Percentiles rank a stretch among this genome's conserved stretches.
These are phyloP conservation scores for Lepus oiostolus DNA, from an alignment of 2,797 vertebrate genomes.

Conservation along the genomic window DNA sequence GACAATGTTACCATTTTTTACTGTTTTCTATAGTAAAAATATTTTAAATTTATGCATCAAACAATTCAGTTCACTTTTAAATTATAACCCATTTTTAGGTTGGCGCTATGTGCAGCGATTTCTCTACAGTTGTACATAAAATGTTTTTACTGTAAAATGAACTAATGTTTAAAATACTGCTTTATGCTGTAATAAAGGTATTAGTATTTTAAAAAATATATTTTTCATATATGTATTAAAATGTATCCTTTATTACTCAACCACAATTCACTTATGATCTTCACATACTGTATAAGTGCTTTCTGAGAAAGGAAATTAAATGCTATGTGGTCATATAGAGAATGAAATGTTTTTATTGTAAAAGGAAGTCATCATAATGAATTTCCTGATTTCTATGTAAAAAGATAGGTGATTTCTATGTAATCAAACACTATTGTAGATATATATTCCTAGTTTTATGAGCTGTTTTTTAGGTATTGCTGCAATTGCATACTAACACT, in stretches of 20 bases:
- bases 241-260: constrained; percentile 40
- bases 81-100: no score
- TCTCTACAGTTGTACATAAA: no score
- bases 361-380: constrained; percentile 48
- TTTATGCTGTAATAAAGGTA: no score
- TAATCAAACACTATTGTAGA: constrained; percentile 59
- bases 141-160: no score
- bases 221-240: constrained; percentile 59
- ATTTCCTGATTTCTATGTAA: constrained; percentile 55
- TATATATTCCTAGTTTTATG: background rate
- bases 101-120: no score
- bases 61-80: no score
- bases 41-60: no score
- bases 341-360: constrained; percentile 49
- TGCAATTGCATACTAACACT: background rate
- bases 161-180: no score
- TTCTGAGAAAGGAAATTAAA: constrained; percentile 55
- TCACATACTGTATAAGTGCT: constrained; percentile 44
- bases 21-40: no score
- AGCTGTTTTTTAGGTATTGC: background rate
- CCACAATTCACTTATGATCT: constrained; percentile 47
- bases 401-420: background rate
- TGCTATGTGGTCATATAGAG: constrained; percentile 28
- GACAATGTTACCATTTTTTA: no score
- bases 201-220: no score